phyloP scores from a whole-genome alignment of 2,113 vertebrate species.

The Dicrurus megarhynchus region DNA sequence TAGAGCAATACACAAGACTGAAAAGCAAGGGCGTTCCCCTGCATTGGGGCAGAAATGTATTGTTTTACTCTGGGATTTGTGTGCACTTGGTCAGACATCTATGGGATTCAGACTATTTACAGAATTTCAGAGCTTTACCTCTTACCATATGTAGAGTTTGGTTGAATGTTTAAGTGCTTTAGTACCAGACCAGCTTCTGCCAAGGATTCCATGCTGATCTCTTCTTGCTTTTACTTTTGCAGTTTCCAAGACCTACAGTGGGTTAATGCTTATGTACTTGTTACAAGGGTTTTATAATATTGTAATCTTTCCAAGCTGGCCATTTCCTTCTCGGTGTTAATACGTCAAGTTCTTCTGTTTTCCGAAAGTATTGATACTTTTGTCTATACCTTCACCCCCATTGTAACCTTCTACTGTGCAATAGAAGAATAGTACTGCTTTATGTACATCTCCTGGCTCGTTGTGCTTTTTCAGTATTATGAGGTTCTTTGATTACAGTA shows the following conservation, averaged over 20 bases:
- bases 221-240: neutral
- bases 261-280: neutral
- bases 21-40: neutral
- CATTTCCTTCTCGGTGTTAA: neutral
- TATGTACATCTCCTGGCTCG: neutral
- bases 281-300: neutral
- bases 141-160: neutral
- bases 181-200: neutral
- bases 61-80: neutral
- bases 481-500: neutral
- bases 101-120: neutral
- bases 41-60: neutral
- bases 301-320: neutral
- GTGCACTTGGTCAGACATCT: neutral
- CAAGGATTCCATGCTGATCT: neutral
- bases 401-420: neutral
- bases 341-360: neutral
- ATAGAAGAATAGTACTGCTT: neutral
- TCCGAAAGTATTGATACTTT: neutral
- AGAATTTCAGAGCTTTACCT: neutral
- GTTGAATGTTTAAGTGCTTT: neutral
- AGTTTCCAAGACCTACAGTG: neutral
- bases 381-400: neutral
- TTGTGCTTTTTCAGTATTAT: neutral
- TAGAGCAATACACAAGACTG: neutral